Base-by-base conservation (phyloP, 2,797 vertebrate genomes). In the Oreortyx pictus region DNA sequence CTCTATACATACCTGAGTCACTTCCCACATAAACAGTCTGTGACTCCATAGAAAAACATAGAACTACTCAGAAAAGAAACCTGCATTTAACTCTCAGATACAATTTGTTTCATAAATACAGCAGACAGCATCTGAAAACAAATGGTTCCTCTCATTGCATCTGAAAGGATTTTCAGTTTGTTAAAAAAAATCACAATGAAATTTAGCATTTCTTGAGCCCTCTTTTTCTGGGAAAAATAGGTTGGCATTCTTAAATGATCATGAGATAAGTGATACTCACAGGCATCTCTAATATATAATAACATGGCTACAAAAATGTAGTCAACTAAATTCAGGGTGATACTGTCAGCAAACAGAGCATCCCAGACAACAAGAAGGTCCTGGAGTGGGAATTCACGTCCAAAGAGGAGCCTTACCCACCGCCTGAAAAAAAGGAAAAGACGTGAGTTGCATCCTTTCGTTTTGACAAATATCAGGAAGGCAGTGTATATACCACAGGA, bases 291-390 rank as follows among this genome's bases (percentile, higher is more conserved):
- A 96, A 99, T 99, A 97, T 99, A 99, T 25, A 99, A 98, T 88
- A 99, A 97, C 99, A 99, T 99, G 97, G 99, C 99, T 94, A 99
- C 98, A 94, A 99, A 99, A 97, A 99, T 94, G 90, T 99, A 99
- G 97, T 99, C 99, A 57, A 99, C 99, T 95, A 99, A 98, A 94
- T 98, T 98, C 91, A 99, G 97, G 83, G 98, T 98, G 95, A 98
- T 98, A 96, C 99, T 99, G 92, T 99, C 99, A 29, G 99, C 99
- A 89, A 99, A 99, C 31, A 99, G 96, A 56, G 99, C 99, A 49
- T 99, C 99, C 99, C 99, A 99, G 86, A 99, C 98, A 89, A 99
- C 99, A 95, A 99, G 97, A 52, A 99, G 98, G 93, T 99, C 99
- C 97, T 99, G 99, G 35, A 99, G 98, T 5, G 98, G 98, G 93